These are phyloP conservation scores for Sebastes steindachneri DNA, from an alignment of 2,797 vertebrate genomes.

Conservation along the genomic window DNA sequence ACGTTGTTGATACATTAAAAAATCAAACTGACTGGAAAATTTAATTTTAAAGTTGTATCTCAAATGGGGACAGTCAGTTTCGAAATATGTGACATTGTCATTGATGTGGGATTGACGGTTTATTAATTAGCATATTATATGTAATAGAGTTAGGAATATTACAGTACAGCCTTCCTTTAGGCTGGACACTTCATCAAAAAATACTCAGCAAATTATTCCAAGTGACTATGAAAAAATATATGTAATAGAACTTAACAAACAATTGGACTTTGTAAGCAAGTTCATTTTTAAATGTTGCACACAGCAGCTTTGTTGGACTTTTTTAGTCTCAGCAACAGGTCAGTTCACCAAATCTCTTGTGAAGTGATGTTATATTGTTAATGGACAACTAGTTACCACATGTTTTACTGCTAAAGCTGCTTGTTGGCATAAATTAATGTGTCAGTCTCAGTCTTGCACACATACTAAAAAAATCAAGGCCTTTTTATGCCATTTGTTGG, in stretches of 20 bases:
- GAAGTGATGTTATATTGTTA: background rate
- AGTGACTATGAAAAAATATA: background rate
- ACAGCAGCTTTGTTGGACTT: background rate
- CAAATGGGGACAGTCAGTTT: background rate
- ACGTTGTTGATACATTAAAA: background rate
- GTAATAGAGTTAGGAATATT: background rate
- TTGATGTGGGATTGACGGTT: background rate
- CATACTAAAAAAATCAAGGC: background rate
- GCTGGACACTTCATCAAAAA: background rate
- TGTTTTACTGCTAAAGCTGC: background rate
- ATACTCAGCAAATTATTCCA: background rate
- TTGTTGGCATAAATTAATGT: background rate
- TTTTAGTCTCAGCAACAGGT: background rate
- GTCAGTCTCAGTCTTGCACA: background rate
- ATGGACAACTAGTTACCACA: background rate
- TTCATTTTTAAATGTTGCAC: background rate
- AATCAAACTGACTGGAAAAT: background rate
- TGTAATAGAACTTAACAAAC: background rate
- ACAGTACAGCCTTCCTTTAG: background rate
- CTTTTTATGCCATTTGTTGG: slow-evolving; percentile 25
- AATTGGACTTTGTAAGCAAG: background rate
- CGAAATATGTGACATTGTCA: background rate
- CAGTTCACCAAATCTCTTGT: background rate
- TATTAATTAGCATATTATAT: background rate
- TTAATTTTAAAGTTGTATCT: background rate